Evolutionary conservation across 2,888 invertebrate genomes (phyloP).

Genomic region (Drosophila diplacantha): DNA sequence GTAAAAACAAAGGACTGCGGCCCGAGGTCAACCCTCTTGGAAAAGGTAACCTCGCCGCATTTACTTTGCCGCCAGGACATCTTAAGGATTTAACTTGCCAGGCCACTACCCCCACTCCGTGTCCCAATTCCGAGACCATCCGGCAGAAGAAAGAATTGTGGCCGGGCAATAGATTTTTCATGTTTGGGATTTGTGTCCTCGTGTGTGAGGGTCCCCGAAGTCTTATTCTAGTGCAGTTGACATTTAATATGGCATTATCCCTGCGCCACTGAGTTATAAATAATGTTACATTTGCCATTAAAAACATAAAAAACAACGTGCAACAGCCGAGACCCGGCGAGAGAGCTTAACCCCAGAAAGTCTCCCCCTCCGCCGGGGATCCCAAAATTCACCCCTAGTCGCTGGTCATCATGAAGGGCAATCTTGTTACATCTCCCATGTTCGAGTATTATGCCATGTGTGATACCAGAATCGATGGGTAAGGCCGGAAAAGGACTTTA

Average conservation of each 20-base stretch:
- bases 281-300: constrained; percentile 63
- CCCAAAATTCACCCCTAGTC: constrained; percentile 32
- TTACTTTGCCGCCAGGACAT: constrained; percentile 65
- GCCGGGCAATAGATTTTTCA: constrained; percentile 67
- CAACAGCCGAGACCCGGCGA: constrained; percentile 21
- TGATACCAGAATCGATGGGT: constrained; percentile 25
- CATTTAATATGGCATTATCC: constrained; percentile 71
- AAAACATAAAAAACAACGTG: constrained; percentile 60
- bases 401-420: constrained; percentile 26
- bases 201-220: constrained; percentile 56
- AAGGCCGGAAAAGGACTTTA: constrained; percentile 38
- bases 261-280: constrained; percentile 69
- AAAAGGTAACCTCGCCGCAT: constrained; percentile 66
- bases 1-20: constrained; percentile 62
- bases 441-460: constrained; percentile 42
- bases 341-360: constrained; percentile 38
- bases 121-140: not conserved
- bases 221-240: constrained; percentile 67
- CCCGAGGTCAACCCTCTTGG: constrained; percentile 44
- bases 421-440: constrained; percentile 38
- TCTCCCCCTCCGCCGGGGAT: constrained; percentile 1
- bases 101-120: not conserved
- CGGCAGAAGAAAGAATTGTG: constrained; percentile 29
- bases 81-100: constrained; percentile 64
- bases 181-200: constrained; percentile 66